Percentiles rank a stretch among this genome's conserved stretches.
phyloP scores from a whole-genome alignment of 1,140 invertebrate genomes.

The Akabosia matsudoensis region DNA sequence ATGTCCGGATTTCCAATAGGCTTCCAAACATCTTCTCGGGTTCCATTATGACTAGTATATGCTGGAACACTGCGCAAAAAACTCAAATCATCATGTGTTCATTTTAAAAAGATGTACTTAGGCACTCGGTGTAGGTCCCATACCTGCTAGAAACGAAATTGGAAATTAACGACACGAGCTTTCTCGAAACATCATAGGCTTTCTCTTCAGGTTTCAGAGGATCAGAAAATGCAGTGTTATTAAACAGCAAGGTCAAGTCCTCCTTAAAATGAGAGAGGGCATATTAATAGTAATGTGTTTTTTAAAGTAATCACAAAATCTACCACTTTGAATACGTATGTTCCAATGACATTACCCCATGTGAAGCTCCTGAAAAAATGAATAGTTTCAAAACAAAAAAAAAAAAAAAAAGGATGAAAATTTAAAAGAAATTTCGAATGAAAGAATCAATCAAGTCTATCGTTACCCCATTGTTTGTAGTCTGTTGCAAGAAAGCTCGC shows the following conservation, averaged over 20 bases:
- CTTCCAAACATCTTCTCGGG: not conserved
- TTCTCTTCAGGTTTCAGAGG: conserved; percentile 19
- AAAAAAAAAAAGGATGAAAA: not conserved
- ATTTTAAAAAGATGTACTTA: not conserved
- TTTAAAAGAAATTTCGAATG: not conserved
- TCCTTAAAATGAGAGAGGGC: not conserved
- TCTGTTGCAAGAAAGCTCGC: conserved; percentile 9
- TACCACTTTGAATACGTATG: not conserved
- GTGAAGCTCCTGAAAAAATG: conserved; percentile 28
- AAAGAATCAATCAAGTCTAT: too few species aligned
- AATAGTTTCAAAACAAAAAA: not conserved
- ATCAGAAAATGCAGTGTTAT: conserved; percentile 32
- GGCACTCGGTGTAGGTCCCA: not conserved
- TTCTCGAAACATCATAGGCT: conserved; percentile 27
- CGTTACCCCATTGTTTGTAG: not conserved
- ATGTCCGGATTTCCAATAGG: conserved; percentile 26
- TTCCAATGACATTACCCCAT: conserved; percentile 26
- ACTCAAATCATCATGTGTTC: not conserved
- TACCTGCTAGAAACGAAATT: conserved; percentile 42
- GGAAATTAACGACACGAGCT: conserved; percentile 33
- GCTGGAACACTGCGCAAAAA: not conserved
- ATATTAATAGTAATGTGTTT: not conserved
- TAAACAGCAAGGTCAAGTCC: conserved; percentile 22
- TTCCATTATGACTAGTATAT: not conserved
- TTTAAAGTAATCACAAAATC: not conserved